These are phyloP conservation scores for Chaetogeoica ovagalla DNA, from an alignment of 2,888 invertebrate species.

Conservation along the genomic window DNA sequence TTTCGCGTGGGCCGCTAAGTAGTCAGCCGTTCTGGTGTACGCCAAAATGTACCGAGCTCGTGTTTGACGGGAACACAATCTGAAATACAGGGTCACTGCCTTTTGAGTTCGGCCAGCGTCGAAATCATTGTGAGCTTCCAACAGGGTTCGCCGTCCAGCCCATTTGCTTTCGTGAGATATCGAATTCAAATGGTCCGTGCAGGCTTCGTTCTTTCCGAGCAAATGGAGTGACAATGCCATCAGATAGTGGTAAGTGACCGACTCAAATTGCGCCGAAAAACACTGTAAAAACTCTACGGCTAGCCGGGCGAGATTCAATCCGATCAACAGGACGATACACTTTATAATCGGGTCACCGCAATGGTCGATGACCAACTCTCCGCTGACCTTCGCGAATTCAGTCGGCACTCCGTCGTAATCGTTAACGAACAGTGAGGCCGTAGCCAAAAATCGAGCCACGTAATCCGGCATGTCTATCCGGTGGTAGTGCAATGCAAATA, in stretches of 20 bases:
- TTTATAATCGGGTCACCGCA: not conserved
- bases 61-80: not conserved
- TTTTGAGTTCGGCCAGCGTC: not conserved
- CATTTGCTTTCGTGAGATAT: not conserved
- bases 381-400: not conserved
- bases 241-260: constrained; percentile 2
- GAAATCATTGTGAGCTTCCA: not conserved
- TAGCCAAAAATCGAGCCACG: not conserved
- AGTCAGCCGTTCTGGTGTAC: not conserved
- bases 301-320: not conserved
- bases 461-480: not conserved
- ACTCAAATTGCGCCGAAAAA: not conserved
- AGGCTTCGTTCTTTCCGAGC: not conserved
- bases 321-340: not conserved
- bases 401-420: not conserved
- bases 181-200: not conserved
- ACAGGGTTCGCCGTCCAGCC: not conserved
- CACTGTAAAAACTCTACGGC: not conserved
- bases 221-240: constrained; percentile 22
- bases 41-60: not conserved
- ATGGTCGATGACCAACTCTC: not conserved
- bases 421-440: not conserved
- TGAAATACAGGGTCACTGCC: not conserved
- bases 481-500: constrained; percentile 2
- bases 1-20: not conserved